These are phyloP conservation scores for Struthio camelus DNA, from an alignment of 2,113 vertebrate species.

Conservation along the genomic window DNA sequence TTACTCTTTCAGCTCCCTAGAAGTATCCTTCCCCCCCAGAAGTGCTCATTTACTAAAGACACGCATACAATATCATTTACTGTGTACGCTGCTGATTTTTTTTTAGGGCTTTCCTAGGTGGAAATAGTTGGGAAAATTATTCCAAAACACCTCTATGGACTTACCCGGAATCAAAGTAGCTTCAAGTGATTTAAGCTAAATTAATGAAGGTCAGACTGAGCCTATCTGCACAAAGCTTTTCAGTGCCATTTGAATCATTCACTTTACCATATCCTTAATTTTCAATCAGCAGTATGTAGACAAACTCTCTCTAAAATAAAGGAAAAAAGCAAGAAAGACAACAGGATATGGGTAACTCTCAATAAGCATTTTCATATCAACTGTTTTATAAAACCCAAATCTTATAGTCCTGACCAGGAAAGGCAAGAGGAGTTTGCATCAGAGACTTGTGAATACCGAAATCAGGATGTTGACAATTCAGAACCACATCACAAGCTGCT, in stretches of 20 bases:
- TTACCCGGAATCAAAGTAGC: constrained; percentile 20
- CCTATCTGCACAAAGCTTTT: not conserved
- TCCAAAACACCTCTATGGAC: constrained; percentile 36
- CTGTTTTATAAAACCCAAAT: not conserved
- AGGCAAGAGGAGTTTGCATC: not conserved
- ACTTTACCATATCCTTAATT: not conserved
- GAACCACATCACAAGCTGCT: not conserved
- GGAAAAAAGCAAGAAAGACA: not conserved
- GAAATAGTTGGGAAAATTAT: constrained; percentile 22
- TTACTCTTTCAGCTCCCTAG: not conserved
- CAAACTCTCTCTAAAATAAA: not conserved
- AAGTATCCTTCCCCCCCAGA: not conserved
- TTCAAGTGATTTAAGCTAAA: constrained; percentile 15
- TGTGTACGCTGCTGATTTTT: not conserved
- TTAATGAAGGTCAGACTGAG: constrained; percentile 30
- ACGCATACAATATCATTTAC: not conserved
- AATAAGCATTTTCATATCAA: not conserved
- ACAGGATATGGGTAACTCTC: not conserved
- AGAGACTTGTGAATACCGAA: not conserved
- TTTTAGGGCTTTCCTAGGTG: not conserved
- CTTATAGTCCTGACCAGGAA: not conserved
- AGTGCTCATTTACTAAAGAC: not conserved
- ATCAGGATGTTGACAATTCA: not conserved
- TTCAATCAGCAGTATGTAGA: not conserved
- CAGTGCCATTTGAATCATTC: not conserved